Base-by-base conservation (phyloP, 2,888 invertebrate species). In the Microplitis manilae region DNA sequence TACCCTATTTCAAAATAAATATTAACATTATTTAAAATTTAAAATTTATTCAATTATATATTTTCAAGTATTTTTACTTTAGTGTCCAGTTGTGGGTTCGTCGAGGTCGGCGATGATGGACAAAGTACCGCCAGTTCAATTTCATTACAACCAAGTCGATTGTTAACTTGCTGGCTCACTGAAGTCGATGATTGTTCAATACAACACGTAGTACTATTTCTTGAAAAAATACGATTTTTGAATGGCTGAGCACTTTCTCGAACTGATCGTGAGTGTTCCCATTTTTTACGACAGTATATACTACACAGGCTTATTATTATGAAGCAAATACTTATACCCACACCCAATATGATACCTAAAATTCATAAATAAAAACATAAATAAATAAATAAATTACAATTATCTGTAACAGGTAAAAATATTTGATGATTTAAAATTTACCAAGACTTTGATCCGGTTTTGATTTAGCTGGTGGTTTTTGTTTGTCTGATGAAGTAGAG, bases 31-130 rank as follows among this genome's bases (percentile, higher is more conserved):
- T 73, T 50, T 30, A 0, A 40, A 41, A 64, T 62, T 39, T 9
- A 1, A 74, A 75, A 74, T 73, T 39, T 67, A 67, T 60, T 6
- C 30, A 67, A 15, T 65, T 78, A 41, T 72, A 5, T 7, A 59
- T 7, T 62, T 40, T 30, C 0, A 30, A 4, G 4, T 30, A 30
- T 30, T 30, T n/a, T 30, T 88, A 93, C 93, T 90, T 93, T 93
- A 0, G 93, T 91, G 83, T 93, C 93, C n/a, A 92, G 87, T 83
- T 92, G 91, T 13, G 88, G 86, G 84, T 87, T 87, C 1, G 83
- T 84, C n/a, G 85, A 79, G 15, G 84, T 80, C 5, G 89, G 87
- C 20, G 88, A 86, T n/a, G 86, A 83, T 2, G 89, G 88, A 79
- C 89, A 90, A 64, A 91, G 90, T 80, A 90, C 89, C 13, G 86